Evolutionary conservation across 2,888 invertebrate species (phyloP).

Genomic region (Escarpia spicata): DNA sequence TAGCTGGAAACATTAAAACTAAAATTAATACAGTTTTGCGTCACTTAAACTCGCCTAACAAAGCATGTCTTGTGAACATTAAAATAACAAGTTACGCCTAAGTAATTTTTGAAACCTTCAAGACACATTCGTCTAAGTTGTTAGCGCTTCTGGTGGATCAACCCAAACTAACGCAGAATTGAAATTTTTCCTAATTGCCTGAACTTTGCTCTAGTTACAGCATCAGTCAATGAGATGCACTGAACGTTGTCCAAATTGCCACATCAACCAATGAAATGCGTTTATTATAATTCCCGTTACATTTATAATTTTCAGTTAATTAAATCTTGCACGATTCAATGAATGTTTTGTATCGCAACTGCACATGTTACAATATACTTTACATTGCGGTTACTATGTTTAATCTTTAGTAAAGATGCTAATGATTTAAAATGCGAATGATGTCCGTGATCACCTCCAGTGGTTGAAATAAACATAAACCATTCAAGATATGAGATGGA

Average conservation of each 20-base stretch:
- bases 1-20: neutral
- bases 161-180: neutral
- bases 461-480: neutral
- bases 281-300: no score
- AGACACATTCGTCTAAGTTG: neutral
- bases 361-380: no score
- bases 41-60: neutral
- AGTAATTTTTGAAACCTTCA: neutral
- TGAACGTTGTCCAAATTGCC: neutral
- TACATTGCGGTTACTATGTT: no score
- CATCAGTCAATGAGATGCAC: neutral
- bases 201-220: neutral
- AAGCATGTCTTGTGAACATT: neutral
- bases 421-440: neutral
- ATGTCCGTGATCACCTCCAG: neutral
- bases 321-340: no score
- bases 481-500: neutral
- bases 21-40: neutral
- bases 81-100: neutral
- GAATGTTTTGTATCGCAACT: no score
- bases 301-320: no score
- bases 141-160: neutral
- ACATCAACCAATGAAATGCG: neutral
- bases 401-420: no score
- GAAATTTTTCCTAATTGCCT: no score